Base-by-base conservation (phyloP, 2,888 invertebrate species). In the Cephus sareptanus region DNA sequence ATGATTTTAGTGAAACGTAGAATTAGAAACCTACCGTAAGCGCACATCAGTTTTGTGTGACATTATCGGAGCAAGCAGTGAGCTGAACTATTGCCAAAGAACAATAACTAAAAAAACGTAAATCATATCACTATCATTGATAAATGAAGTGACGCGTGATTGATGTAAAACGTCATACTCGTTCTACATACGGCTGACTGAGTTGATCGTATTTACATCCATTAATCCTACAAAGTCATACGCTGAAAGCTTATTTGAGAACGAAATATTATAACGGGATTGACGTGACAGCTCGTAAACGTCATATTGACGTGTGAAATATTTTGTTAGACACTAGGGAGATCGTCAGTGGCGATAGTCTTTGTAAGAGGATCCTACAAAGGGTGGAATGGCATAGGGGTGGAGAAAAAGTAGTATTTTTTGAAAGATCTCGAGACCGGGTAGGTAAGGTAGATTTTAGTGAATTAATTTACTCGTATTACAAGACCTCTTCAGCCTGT, bases 61-160 rank as follows among this genome's bases (percentile, higher is more conserved):
- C 40, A 9, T 56, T 56, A 56, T 56, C 40, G 40, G 40, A 23
- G 23, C 40, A 56, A 23, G 56, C 15, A 56, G 15, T 9, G 23
- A 56, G 23, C 56, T 56, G 9, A 40, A 33, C 33, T 77, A 76
- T 74, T 82, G 76, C 76, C 69, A 80, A 80, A 69, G 23, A 71
- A 34, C 34, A 75, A 75, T 78, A 33, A 73, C n/a, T 56, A 23
- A 56, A 56, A 56, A 71, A 31, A 71, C 33, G 33, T 71, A 23
- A 31, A 71, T 4, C 9, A 2, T 15, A 31, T 79, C 74, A 74
- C 73, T 77, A 37, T 81, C 80, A 77, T 79, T 84, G 82, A 81
- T 81, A 76, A 80, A 79, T 81, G 76, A 75, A 76, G 75, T 75
- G 73, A 73, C 76, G 34, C 69, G 35, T 75, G 75, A 70, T 76